Evolutionary conservation across 92 coral and sea anemone species (phyloP).

Genomic region (Palythoa grandis): DNA sequence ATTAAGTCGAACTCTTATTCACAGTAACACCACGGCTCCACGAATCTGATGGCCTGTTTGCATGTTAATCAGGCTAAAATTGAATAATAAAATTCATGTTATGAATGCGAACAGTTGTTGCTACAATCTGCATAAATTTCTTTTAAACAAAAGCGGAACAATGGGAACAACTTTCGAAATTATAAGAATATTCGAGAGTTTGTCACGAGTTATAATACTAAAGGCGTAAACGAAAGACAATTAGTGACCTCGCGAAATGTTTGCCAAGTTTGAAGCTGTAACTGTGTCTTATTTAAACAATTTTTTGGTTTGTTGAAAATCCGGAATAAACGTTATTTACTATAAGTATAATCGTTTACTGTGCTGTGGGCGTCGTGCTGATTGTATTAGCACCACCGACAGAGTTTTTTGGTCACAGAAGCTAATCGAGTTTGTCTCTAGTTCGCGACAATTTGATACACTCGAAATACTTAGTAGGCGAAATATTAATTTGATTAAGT

Average conservation of each 20-base stretch:
- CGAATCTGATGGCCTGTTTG: constrained; percentile 29
- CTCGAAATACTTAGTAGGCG: background rate
- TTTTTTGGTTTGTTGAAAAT: background rate
- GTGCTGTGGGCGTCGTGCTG: background rate
- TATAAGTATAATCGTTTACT: background rate
- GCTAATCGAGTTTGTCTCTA: background rate
- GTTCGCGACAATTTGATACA: background rate
- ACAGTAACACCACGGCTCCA: constrained; percentile 26
- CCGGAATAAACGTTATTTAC: background rate
- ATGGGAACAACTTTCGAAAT: background rate
- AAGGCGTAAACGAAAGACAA: background rate
- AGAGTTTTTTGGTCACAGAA: constrained; percentile 28
- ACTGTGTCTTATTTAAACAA: constrained; percentile 26
- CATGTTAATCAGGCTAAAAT: constrained; percentile 32
- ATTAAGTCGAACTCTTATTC: constrained; percentile 3
- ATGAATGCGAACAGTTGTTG: constrained; percentile 2
- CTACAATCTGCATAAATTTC: background rate
- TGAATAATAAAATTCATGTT: constrained; percentile 19
- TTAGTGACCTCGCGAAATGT: constrained; percentile 34
- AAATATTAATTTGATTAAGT: background rate
- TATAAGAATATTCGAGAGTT: background rate
- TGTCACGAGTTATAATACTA: background rate
- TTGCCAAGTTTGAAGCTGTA: constrained; percentile 18
- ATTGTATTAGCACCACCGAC: background rate
- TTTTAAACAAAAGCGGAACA: constrained; percentile 27